Percentiles rank a stretch among this genome's conserved stretches.
Evolutionary conservation across 2,888 invertebrate species (phyloP).

Genomic region (Andrena camellia): DNA sequence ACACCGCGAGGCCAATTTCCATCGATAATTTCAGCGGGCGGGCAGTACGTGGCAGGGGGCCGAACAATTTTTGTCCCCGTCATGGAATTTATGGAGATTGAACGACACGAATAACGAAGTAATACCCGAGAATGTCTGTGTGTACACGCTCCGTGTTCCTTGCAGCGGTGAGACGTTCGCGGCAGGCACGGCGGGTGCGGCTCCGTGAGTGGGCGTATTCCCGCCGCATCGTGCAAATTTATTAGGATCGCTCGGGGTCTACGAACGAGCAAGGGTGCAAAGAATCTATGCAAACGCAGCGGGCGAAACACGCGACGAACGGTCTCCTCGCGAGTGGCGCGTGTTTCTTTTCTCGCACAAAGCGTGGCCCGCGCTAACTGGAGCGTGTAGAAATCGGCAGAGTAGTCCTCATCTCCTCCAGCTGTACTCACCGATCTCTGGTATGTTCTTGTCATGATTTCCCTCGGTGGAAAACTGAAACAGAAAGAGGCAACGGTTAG

Average conservation of each 20-base stretch:
- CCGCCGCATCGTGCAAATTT: slow-evolving; percentile 51
- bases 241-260: slow-evolving; percentile 50
- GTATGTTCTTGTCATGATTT: slow-evolving; percentile 88
- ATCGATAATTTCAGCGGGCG: slow-evolving; percentile 19
- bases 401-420: slow-evolving; percentile 25
- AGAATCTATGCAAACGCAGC: slow-evolving; percentile 48
- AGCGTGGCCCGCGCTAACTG: background rate
- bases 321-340: background rate
- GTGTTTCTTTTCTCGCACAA: too few species aligned
- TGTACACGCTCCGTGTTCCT: background rate
- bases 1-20: slow-evolving; percentile 18
- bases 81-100: slow-evolving; percentile 62
- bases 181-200: background rate
- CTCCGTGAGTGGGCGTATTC: slow-evolving; percentile 41
- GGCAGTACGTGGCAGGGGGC: background rate
- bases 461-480: slow-evolving; percentile 88
- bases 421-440: slow-evolving; percentile 87
- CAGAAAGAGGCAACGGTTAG: slow-evolving; percentile 68
- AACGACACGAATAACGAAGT: slow-evolving; percentile 45
- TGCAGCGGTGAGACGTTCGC: slow-evolving; percentile 26
- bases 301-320: slow-evolving; percentile 31
- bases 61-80: slow-evolving; percentile 26
- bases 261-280: slow-evolving; percentile 21
- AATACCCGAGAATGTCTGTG: slow-evolving; percentile 40
- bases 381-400: slow-evolving; percentile 30